phyloP scores from a whole-genome alignment of 2,113 vertebrate genomes.

The Porphyrio hochstetteri region DNA sequence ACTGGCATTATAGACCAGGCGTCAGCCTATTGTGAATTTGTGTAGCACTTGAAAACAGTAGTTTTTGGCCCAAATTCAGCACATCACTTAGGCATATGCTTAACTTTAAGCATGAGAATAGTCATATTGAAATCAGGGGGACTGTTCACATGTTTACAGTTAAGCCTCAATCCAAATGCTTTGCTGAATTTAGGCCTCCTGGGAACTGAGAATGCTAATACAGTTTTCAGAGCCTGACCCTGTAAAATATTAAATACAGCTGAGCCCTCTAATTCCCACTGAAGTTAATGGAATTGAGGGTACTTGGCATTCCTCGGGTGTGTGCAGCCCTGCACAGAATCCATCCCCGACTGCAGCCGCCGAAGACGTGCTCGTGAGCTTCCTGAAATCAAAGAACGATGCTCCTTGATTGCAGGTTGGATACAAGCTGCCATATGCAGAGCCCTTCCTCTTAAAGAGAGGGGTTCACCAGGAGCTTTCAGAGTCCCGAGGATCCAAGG shows the following conservation, averaged over 20 bases:
- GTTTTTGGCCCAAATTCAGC: slow-evolving; percentile 42
- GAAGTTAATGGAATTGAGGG: slow-evolving; percentile 52
- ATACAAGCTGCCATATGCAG: accelerated
- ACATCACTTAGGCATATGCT: slow-evolving; percentile 39
- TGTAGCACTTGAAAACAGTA: slow-evolving; percentile 49
- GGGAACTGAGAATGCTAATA: slow-evolving; percentile 45
- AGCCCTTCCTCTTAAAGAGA: background rate
- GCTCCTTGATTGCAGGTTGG: background rate
- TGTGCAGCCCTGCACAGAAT: background rate
- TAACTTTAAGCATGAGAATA: slow-evolving; percentile 60
- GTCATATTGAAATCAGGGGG: background rate
- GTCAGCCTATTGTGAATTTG: background rate
- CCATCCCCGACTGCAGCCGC: background rate
- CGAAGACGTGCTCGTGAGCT: accelerated
- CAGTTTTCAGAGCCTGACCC: slow-evolving; percentile 54
- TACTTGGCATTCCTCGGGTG: slow-evolving; percentile 4
- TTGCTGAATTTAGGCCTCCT: slow-evolving; percentile 50
- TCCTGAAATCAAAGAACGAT: background rate
- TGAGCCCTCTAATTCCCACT: slow-evolving; percentile 51
- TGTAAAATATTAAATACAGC: slow-evolving; percentile 54
- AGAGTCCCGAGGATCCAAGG: background rate
- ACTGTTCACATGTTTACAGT: slow-evolving; percentile 58
- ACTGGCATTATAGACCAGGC: background rate
- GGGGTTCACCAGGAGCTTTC: background rate
- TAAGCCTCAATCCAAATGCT: slow-evolving; percentile 49